Evolutionary conservation across 2,888 invertebrate species (phyloP), one percentile per base, ranked within the genome.

Genomic region (Cynaeus angustus): DNA sequence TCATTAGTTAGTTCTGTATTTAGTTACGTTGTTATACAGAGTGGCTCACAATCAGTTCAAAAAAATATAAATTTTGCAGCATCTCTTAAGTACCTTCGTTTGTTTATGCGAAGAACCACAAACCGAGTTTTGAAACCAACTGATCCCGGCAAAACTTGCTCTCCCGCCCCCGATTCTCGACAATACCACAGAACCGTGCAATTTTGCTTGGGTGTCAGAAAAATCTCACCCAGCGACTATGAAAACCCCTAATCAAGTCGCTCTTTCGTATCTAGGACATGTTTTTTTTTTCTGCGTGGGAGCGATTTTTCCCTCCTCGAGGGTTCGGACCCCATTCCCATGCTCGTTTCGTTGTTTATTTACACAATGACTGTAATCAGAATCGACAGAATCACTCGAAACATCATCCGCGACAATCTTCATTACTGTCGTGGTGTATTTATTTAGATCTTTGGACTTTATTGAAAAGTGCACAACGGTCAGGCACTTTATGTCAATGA

Each of bases 401-500:
- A 10, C 45, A 43, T 52, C 33, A 50, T 53, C 53, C 28, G 28
- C 12, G 58, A 46, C 16, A 28, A 16, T 61, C 38, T 65, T 53
- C 65, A 33, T 56, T 43, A 43, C 26, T 41, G 43, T 12, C 2
- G 43, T 38, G 55, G 14, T 10, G 28, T 38, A 48, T 61, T 45
- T 53, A 53, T 67, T 67, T 50, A 38, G 56, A 58, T 48, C 48
- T 38, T 55, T 38, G 66, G 50, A 14, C 38, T 28, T 66, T 59
- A 58, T 66, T 67, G 59, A 13, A 66, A 48, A 28, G 33, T 55
- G 58, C 56, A 58, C n/a, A 28, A 58, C 66, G 66, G 48, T 48
- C 66, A 41, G 43, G 46, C 41, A 30, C 43, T 68, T 55, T 43
- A 61, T 68, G 68, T 61, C 68, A 62, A 68, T 68, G 68, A 68